Evolutionary conservation across 2,888 invertebrate genomes (phyloP).

Genomic region (Apamea sordens): DNA sequence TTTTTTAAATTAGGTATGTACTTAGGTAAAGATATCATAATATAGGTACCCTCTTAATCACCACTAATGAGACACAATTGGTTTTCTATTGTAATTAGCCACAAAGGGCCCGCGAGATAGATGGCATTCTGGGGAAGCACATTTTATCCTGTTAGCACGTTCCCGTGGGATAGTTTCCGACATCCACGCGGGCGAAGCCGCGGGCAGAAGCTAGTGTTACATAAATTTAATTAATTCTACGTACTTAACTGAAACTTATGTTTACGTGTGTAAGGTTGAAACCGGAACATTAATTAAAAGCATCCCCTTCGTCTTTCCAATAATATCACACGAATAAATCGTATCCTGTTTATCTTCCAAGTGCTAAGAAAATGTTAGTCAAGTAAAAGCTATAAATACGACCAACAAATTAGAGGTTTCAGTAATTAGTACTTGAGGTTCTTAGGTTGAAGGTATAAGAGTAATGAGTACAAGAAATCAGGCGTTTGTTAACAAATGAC

Average conservation of each 20-base stretch:
- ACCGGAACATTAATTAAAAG: not conserved
- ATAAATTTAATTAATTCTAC: no score
- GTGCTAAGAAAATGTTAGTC: not conserved
- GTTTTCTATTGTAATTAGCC: no score
- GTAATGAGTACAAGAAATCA: constrained; percentile 41
- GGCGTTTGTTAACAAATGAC: constrained; percentile 17
- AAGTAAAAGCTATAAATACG: constrained; percentile 25
- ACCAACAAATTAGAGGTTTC: constrained; percentile 24
- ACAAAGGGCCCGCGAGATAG: no score
- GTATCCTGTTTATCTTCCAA: not conserved
- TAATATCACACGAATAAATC: constrained; percentile 9
- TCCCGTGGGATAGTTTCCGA: no score
- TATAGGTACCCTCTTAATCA: no score
- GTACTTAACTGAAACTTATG: not conserved
- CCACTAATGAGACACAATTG: no score
- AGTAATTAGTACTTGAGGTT: constrained; percentile 36
- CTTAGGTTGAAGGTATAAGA: not conserved
- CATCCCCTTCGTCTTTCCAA: not conserved
- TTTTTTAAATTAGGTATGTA: no score
- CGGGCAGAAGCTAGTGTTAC: no score
- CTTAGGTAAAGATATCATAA: no score
- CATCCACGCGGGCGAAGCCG: no score
- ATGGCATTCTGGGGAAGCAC: no score
- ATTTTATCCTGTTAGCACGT: no score
- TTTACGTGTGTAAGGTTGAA: not conserved